Percentiles rank a stretch among this genome's conserved stretches.
Conservation (phyloP, 2,797 vertebrate species). For the Cossypha polioptera region DNA sequence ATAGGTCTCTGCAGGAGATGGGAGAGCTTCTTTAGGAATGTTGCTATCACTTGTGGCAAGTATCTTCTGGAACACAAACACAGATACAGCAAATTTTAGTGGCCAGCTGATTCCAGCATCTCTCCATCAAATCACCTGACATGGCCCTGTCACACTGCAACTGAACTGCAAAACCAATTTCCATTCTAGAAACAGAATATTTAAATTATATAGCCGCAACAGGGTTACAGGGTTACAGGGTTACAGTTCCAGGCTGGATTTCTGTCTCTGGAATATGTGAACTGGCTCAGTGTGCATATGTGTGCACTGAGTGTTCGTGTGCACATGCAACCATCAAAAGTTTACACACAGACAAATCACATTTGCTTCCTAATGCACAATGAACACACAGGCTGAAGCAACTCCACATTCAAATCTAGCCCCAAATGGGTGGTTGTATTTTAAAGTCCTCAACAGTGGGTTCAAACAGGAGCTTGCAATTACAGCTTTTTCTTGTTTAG, state of each 20-base stretch:
- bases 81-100: not conserved
- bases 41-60: not conserved
- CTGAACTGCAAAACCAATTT: not conserved
- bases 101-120: not conserved
- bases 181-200: not conserved
- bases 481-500: conserved; percentile 6
- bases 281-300: not conserved
- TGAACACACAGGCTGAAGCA: not conserved
- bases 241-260: not conserved
- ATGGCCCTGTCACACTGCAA: not conserved
- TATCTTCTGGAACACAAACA: not conserved
- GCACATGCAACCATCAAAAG: not conserved
- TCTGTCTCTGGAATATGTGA: not conserved
- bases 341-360: not conserved
- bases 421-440: conserved; percentile 2
- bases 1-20: not conserved
- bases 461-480: conserved; percentile 17
- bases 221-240: not conserved
- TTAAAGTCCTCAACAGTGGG: not conserved
- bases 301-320: not conserved
- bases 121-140: not conserved
- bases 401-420: conserved; percentile 12
- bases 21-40: not conserved
- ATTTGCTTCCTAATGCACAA: conserved; percentile 3
- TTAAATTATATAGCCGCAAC: not conserved